Conservation (phyloP, 2,113 vertebrate genomes). For the Eublepharis macularius region DNA sequence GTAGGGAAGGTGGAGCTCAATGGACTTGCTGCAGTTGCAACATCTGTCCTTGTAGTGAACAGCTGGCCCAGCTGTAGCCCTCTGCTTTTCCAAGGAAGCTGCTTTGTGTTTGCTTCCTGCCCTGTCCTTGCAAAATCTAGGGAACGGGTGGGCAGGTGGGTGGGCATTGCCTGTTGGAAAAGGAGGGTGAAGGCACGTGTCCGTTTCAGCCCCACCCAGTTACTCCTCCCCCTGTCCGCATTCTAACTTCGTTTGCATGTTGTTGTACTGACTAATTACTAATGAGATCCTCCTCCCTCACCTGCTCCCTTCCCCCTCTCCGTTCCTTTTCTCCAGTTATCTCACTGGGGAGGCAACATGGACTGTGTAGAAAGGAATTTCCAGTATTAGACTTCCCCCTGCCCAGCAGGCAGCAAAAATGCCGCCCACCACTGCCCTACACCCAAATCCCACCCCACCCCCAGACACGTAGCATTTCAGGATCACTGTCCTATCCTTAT, state of each 20-base stretch:
- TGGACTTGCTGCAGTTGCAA: background rate
- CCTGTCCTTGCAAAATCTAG: background rate
- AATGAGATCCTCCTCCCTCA: slow-evolving; percentile 28
- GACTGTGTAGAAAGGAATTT: background rate
- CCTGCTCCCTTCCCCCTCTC: background rate
- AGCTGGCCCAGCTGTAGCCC: background rate
- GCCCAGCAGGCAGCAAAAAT: background rate
- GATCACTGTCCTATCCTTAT: background rate
- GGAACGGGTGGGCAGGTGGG: background rate
- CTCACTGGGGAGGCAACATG: slow-evolving; percentile 34
- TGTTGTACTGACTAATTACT: slow-evolving; percentile 63
- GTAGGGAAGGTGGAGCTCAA: no score
- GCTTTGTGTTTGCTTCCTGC: no score
- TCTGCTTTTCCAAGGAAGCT: no score
- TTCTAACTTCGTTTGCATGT: slow-evolving; percentile 57
- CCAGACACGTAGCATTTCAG: no score
- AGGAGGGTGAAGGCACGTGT: background rate
- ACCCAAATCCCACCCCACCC: background rate
- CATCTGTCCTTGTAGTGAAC: no score
- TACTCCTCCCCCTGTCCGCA: background rate
- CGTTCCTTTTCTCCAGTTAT: slow-evolving; percentile 9
- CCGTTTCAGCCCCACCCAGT: background rate
- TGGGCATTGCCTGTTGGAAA: background rate
- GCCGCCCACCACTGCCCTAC: no score
- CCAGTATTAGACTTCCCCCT: background rate